These are phyloP conservation scores for Corythoichthys intestinalis DNA, from an alignment of 2,113 vertebrate species.

Conservation along the genomic window DNA sequence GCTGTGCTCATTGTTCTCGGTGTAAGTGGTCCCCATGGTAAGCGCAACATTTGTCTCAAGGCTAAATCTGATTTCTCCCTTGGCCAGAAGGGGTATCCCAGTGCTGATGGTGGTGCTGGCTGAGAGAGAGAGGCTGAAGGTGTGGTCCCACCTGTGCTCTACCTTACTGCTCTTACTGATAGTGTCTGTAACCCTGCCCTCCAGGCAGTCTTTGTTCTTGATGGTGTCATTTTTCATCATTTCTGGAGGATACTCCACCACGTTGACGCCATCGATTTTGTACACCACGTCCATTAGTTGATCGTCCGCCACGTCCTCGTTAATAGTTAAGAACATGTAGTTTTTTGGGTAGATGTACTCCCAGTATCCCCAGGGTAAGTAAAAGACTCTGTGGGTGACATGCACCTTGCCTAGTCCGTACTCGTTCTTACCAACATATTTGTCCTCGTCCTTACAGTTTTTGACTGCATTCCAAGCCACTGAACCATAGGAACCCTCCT, in stretches of 20 bases:
- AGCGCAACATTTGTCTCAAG: not conserved
- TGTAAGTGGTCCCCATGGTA: not conserved
- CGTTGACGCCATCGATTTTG: constrained; percentile 20
- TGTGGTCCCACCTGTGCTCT: not conserved
- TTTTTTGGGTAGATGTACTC: constrained; percentile 51
- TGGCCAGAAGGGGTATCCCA: not conserved
- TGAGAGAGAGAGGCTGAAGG: not conserved
- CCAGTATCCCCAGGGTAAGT: constrained; percentile 39
- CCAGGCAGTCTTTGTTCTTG: not conserved
- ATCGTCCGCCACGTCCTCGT: constrained; percentile 32
- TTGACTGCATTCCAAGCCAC: constrained; percentile 40
- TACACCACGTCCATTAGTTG: constrained; percentile 48
- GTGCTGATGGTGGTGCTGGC: not conserved
- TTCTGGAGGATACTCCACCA: constrained; percentile 38
- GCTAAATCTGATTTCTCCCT: not conserved
- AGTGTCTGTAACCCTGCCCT: constrained; percentile 31
- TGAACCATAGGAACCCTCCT: constrained; percentile 31
- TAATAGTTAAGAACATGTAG: constrained; percentile 56
- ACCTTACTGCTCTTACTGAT: not conserved
- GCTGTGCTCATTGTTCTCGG: not conserved
- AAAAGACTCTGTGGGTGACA: constrained; percentile 40
- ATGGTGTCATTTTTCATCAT: constrained; percentile 16
- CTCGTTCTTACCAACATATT: constrained; percentile 58
- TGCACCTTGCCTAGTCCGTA: constrained; percentile 64
- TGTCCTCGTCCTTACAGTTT: constrained; percentile 25